Percentiles rank a stretch among this genome's conserved stretches.
These are phyloP conservation scores for Cladopsammia gracilis DNA, from an alignment of 64 coral and sea anemone species.

Conservation along the genomic window DNA sequence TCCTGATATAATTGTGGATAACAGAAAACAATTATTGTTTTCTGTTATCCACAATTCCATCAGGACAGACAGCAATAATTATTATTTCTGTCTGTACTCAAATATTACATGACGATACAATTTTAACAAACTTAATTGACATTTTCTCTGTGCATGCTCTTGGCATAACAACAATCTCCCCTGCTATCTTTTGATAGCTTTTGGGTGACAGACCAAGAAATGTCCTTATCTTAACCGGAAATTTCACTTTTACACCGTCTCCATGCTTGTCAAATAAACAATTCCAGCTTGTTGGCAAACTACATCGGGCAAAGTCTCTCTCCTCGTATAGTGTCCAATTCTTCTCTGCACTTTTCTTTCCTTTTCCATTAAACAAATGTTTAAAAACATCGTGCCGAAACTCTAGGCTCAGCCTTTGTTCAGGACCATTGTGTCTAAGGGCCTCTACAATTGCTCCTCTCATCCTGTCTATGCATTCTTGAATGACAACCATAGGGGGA, in stretches of 20 bases:
- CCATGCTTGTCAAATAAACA: constrained; percentile 56
- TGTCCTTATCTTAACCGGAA: constrained; percentile 53
- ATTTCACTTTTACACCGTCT: neutral
- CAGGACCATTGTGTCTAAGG: constrained; percentile 10
- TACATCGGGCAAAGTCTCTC: constrained; percentile 26
- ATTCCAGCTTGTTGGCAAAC: constrained; percentile 30
- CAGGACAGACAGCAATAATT: too few relatives aligned
- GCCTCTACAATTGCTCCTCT: constrained; percentile 2
- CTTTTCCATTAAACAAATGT: constrained; percentile 10
- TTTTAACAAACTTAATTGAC: constrained; percentile 59
- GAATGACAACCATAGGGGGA: neutral
- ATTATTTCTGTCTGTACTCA: too few relatives aligned
- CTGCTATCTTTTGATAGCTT: neutral
- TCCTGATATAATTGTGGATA: too few relatives aligned
- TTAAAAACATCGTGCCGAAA: constrained; percentile 53
- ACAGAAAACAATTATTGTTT: too few relatives aligned
- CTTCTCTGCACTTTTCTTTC: neutral
- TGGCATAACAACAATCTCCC: neutral
- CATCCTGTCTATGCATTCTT: constrained; percentile 26
- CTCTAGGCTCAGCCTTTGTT: constrained; percentile 43
- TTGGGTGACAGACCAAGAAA: constrained; percentile 34
- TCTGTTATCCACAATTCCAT: too few relatives aligned
- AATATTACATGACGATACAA: neutral
- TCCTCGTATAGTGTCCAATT: constrained; percentile 54
- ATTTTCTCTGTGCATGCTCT: constrained; percentile 46